Evolutionary conservation across 2,888 invertebrate genomes (phyloP).

Genomic region (Drosophila leonis): DNA sequence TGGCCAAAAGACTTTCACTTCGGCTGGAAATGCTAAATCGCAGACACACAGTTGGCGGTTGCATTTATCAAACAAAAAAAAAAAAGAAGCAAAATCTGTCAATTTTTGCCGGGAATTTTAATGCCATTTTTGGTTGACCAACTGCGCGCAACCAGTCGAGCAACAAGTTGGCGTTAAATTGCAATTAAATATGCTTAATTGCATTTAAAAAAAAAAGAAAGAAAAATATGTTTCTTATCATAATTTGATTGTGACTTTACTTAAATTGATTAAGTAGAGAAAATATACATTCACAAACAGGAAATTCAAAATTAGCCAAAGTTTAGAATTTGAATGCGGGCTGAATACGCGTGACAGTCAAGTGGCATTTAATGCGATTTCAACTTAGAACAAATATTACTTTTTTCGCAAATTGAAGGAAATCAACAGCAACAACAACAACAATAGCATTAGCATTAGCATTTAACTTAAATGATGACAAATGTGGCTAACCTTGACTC

Average conservation of each 20-base stretch:
- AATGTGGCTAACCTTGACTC: conserved; percentile 73
- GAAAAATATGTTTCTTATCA: conserved; percentile 56
- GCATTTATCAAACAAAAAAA: conserved; percentile 75
- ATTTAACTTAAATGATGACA: conserved; percentile 73
- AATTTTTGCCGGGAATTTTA: conserved; percentile 58
- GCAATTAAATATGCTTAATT: conserved; percentile 66
- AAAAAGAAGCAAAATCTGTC: conserved; percentile 72
- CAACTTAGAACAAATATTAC: conserved; percentile 65
- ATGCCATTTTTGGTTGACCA: conserved; percentile 47
- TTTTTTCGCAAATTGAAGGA: conserved; percentile 70
- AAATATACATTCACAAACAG: conserved; percentile 42
- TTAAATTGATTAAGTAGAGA: conserved; percentile 47
- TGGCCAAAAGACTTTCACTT: conserved; percentile 51
- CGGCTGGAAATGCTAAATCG: conserved; percentile 13
- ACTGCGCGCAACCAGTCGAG: conserved; percentile 32
- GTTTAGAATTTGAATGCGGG: conserved; percentile 26
- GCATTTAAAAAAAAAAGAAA: conserved; percentile 44
- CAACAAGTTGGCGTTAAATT: conserved; percentile 28
- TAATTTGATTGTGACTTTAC: conserved; percentile 64
- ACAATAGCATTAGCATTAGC: conserved; percentile 19
- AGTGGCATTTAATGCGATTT: conserved; percentile 68
- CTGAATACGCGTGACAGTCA: conserved; percentile 39
- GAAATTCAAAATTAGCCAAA: conserved; percentile 63
- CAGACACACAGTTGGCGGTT: conserved; percentile 30
- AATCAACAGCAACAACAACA: conserved; percentile 57